Evolutionary conservation across 2,113 vertebrate genomes (phyloP).

Genomic region (Gnathonemus echidnorhynchus): DNA sequence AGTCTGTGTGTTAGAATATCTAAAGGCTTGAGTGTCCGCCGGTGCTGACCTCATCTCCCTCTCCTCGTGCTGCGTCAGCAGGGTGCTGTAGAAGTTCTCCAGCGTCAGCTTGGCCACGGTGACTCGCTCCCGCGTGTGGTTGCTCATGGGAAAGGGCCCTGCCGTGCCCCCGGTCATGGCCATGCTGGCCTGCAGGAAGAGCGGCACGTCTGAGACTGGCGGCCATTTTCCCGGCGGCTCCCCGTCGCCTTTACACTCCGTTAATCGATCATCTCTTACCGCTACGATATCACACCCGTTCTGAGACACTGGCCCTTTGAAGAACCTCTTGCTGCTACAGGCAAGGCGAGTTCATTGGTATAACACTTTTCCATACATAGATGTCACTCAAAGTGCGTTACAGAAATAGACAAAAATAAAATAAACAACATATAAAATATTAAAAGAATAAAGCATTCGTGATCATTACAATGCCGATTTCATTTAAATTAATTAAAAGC

Average conservation of each 20-base stretch:
- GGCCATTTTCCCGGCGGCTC: background rate
- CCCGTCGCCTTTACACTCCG: too few species aligned
- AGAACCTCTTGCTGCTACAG: background rate
- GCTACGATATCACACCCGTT: background rate
- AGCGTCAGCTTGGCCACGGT: constrained; percentile 94
- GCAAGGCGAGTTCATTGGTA: background rate
- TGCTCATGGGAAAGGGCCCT: constrained; percentile 91
- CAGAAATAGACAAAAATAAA: background rate
- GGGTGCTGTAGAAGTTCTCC: constrained; percentile 98
- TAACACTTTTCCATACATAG: background rate
- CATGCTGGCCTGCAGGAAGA: constrained; percentile 73
- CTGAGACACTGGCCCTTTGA: background rate
- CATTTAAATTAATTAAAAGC: background rate
- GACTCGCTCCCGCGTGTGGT: constrained; percentile 94
- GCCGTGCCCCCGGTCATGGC: constrained; percentile 89
- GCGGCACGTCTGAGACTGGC: constrained; percentile 22
- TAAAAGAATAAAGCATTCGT: background rate
- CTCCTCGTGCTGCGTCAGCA: constrained; percentile 95
- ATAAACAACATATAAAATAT: background rate
- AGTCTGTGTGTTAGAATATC: background rate
- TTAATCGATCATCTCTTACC: background rate
- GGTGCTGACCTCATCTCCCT: constrained; percentile 81
- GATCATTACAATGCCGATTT: background rate
- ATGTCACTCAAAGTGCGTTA: background rate
- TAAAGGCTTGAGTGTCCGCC: background rate